Base-by-base conservation (phyloP, 2,888 invertebrate species). In the Iselma pallidipennis region DNA sequence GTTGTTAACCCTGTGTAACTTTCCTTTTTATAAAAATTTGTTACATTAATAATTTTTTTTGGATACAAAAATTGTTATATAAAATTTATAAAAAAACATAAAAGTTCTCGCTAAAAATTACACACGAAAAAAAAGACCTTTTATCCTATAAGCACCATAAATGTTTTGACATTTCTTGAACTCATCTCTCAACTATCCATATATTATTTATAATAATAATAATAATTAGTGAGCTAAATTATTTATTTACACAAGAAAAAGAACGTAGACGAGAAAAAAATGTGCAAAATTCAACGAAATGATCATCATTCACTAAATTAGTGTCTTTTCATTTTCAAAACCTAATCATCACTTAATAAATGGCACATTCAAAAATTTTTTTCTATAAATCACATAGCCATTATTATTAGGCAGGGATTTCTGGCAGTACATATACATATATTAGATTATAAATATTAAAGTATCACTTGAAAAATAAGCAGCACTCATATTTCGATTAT, bases 131-230 rank as follows among this genome's bases (percentile, higher is more conserved):
- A 49, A 1, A 25, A 62, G 65, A 60, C 55, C 61, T 21, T 45
- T 45, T 21, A 45, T 45, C 45, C 71, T 71, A 72, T 73, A 78
- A 80, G 80, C 80, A 80, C 80, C 80, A 78, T 78, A 74, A 74
- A 76, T 72, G 75, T 79, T 62, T 79, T 78, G 76, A 79, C 78
- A 78, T 78, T 78, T 66, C 52, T 66, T 66, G 64, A 62, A 59
- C 59, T 63, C 42, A 57, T 60, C n/a, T n/a, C n/a, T n/a, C n/a
- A n/a, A n/a, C n/a, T 57, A 29, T 29, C 29, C 12, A 12, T 29
- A 2, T 29, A 29, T 29, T 4, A 29, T 29, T 29, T 1, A 12
- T 2, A 29, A 29, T 12, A 3, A 29, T 12, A 4, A 14, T 21
- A 45, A 21, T n/a, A n/a, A n/a, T n/a, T n/a, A n/a, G n/a, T 21